These are phyloP conservation scores for Tupiocoris notatus DNA, from an alignment of 2,888 invertebrate genomes.

Conservation along the genomic window DNA sequence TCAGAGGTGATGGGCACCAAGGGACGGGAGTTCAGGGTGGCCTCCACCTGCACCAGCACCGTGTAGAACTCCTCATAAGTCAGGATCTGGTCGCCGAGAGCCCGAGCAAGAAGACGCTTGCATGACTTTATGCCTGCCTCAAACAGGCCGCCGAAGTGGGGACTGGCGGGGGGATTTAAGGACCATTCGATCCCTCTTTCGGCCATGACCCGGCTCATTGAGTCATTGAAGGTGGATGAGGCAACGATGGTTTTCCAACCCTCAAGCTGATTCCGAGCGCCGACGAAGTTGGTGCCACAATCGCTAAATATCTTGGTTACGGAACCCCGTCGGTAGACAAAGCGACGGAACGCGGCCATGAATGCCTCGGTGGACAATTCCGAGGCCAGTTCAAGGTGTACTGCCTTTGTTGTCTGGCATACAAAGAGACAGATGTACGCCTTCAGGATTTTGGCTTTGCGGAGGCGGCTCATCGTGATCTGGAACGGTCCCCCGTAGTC, in stretches of 20 bases:
- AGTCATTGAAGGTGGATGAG: background rate
- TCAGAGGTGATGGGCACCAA: background rate
- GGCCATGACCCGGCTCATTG: background rate
- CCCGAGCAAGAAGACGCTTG: background rate
- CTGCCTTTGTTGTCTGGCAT: conserved; percentile 49
- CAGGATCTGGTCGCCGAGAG: background rate
- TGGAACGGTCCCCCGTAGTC: background rate
- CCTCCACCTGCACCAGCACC: background rate
- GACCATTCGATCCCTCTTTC: conserved; percentile 5
- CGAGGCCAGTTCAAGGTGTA: conserved; percentile 48
- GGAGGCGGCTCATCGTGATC: conserved; percentile 11
- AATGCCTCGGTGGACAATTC: conserved; percentile 47
- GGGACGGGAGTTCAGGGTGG: conserved; percentile 5
- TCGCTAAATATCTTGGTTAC: background rate
- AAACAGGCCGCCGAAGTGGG: conserved; percentile 39
- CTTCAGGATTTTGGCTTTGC: conserved; percentile 41
- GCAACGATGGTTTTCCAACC: background rate
- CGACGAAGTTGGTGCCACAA: background rate
- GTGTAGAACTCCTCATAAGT: conserved; percentile 3
- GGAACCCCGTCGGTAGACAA: background rate
- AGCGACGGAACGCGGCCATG: conserved; percentile 29
- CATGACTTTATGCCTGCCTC: background rate
- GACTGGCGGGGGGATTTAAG: conserved; percentile 47
- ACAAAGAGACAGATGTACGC: conserved; percentile 48
- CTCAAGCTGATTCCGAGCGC: background rate